Conservation (phyloP, 1,140 invertebrate species). For the Diachasmimorpha longicaudata region DNA sequence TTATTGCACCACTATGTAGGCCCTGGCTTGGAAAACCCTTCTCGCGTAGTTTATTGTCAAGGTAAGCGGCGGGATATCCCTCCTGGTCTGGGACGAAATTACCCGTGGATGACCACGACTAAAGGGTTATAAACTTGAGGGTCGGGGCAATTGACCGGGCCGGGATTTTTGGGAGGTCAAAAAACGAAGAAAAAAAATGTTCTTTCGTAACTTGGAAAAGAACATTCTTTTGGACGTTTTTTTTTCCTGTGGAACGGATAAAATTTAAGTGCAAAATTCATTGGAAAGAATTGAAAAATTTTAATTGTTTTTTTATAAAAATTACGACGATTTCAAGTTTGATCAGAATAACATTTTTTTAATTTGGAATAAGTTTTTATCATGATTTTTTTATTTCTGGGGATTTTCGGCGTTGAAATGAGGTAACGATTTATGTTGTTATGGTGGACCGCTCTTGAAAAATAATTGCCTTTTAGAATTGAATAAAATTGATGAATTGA, state of each 20-base stretch:
- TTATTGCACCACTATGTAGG: slow-evolving; percentile 41
- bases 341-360: too few relatives aligned
- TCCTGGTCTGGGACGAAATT: slow-evolving; percentile 13
- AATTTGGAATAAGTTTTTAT: too few relatives aligned
- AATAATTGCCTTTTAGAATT: too few relatives aligned
- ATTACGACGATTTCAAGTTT: too few relatives aligned
- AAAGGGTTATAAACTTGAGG: slow-evolving; percentile 50
- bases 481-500: too few relatives aligned
- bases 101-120: slow-evolving; percentile 20
- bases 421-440: too few relatives aligned
- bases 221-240: slow-evolving; percentile 1
- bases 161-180: slow-evolving; percentile 8
- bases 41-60: slow-evolving; percentile 42
- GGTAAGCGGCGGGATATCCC: slow-evolving; percentile 31
- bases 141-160: slow-evolving; percentile 9
- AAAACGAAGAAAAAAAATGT: slow-evolving; percentile 6
- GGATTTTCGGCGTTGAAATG: too few relatives aligned
- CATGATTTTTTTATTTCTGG: too few relatives aligned
- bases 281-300: too few relatives aligned
- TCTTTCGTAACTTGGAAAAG: background rate
- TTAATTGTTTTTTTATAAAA: too few relatives aligned
- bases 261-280: too few relatives aligned
- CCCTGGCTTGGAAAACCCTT: slow-evolving; percentile 33
- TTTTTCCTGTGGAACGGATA: background rate
- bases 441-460: too few relatives aligned